These are phyloP conservation scores for Choristoneura rosaceana DNA, from an alignment of 2,888 invertebrate genomes.

Conservation along the genomic window DNA sequence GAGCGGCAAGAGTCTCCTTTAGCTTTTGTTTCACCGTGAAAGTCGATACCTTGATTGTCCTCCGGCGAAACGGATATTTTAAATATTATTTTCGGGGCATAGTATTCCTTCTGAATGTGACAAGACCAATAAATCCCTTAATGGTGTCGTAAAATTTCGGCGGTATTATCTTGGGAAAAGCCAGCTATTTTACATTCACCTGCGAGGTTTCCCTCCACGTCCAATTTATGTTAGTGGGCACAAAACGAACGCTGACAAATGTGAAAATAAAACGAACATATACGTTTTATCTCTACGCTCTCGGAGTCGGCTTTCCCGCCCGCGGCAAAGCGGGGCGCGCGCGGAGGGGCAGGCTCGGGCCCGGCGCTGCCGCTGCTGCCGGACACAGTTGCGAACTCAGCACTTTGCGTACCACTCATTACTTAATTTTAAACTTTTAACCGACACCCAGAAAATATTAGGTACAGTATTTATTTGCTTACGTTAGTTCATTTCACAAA, in stretches of 20 bases:
- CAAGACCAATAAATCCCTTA: conserved; percentile 83
- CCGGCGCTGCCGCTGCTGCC: conserved; percentile 12
- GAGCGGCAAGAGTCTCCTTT: conserved; percentile 17
- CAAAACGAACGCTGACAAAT: conserved; percentile 86
- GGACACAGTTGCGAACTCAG: background rate
- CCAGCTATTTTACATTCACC: conserved; percentile 85
- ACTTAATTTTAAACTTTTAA: background rate
- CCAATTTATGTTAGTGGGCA: conserved; percentile 86
- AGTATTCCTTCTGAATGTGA: conserved; percentile 77
- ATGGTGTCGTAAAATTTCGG: conserved; percentile 84
- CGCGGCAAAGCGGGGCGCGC: conserved; percentile 50
- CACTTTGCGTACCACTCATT: background rate
- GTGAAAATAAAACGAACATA: conserved; percentile 85
- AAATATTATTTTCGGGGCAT: conserved; percentile 71
- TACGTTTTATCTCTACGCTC: conserved; percentile 82
- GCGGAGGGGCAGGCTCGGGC: conserved; percentile 35
- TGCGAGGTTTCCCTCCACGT: conserved; percentile 83
- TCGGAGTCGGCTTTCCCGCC: conserved; percentile 73
- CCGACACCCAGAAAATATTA: background rate
- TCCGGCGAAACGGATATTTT: conserved; percentile 53
- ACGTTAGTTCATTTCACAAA: no score
- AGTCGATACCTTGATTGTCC: conserved; percentile 44
- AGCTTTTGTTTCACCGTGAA: conserved; percentile 38
- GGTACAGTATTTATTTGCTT: no score
- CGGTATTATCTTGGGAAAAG: conserved; percentile 84